Base-by-base conservation (phyloP, 2,888 invertebrate species). In the Dendrolimus pini region DNA sequence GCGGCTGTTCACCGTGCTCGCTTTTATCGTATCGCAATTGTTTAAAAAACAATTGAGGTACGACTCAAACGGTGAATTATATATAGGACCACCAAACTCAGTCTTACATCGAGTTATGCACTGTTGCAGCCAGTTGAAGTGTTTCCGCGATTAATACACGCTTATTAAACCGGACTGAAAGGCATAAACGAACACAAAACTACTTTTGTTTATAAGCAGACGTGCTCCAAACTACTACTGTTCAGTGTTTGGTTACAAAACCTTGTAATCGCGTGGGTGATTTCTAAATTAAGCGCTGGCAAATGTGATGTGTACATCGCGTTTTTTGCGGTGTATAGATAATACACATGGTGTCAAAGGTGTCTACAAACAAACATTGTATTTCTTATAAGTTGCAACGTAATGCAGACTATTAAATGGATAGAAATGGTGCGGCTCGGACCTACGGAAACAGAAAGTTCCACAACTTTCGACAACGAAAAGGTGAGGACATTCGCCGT, bases 381-480 rank as follows among this genome's bases (percentile, higher is more conserved):
- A 9, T 12, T 47, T 47, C 47, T 10, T 12, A 47, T 72, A 63
- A 60, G 69, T 30, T 69, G 64, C 65, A 67, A 67, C 70, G 65
- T 69, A 72, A 89, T 89, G 88, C 86, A 88, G 77, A 82, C 87
- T 71, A 83, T 89, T 75, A 89, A 88, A 75, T 89, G 84, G 83
- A 87, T 88, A 78, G 89, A 89, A 69, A 88, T 89, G 89, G 88
- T 89, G 72, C 82, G 82, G 61, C 82, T 89, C 63, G 85, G 84
- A 59, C 82, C 85, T 54, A 65, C 78, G 52, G 59, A 71, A 30
- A 63, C 75, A 62, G 84, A 83, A 69, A 78, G 78, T 74, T 72
- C 82, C 71, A 73, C 82, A 63, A 72, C 78, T 77, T 88, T 78
- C 78, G 85, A 87, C 72, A 73, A 60, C 66, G 84, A 85, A 67